Evolutionary conservation across 2,888 invertebrate genomes (phyloP).

Genomic region (Azorinus chamasolen): DNA sequence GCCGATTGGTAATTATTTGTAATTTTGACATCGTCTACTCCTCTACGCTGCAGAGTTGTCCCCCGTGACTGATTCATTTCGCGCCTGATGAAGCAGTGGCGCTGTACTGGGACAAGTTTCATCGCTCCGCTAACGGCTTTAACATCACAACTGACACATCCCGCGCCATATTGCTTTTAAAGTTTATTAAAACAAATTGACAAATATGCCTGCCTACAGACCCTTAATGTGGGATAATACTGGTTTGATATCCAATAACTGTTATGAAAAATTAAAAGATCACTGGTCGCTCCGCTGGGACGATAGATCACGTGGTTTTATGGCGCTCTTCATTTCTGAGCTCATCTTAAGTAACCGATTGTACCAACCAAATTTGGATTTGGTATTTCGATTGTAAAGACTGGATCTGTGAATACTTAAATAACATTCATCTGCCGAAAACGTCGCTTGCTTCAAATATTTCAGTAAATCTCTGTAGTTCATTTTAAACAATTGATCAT

Average conservation of each 20-base stretch:
- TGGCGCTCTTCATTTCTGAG: background rate
- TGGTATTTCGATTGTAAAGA: too few relatives aligned
- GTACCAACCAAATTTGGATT: background rate
- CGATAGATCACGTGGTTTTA: slow-evolving; percentile 11
- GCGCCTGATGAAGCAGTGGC: too few relatives aligned
- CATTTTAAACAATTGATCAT: too few relatives aligned
- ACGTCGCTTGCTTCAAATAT: too few relatives aligned
- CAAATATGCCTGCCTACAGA: slow-evolving; percentile 48
- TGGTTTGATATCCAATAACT: slow-evolving; percentile 51
- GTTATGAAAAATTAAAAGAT: slow-evolving; percentile 60
- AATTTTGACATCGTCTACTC: too few relatives aligned
- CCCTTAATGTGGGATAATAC: slow-evolving; percentile 29
- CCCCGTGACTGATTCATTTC: too few relatives aligned
- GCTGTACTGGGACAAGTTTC: slow-evolving; percentile 33
- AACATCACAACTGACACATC: slow-evolving; percentile 35
- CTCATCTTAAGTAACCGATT: background rate
- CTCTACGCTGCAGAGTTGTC: too few relatives aligned
- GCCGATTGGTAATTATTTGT: too few relatives aligned
- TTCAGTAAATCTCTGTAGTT: too few relatives aligned
- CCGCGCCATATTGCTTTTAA: slow-evolving; percentile 65
- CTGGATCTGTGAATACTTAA: too few relatives aligned
- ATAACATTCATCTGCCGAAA: too few relatives aligned
- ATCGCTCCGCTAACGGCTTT: slow-evolving; percentile 50
- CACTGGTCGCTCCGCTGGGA: slow-evolving; percentile 18
- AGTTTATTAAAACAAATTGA: slow-evolving; percentile 67